phyloP scores from a whole-genome alignment of 2,888 invertebrate species.

The Portevinia maculata region DNA sequence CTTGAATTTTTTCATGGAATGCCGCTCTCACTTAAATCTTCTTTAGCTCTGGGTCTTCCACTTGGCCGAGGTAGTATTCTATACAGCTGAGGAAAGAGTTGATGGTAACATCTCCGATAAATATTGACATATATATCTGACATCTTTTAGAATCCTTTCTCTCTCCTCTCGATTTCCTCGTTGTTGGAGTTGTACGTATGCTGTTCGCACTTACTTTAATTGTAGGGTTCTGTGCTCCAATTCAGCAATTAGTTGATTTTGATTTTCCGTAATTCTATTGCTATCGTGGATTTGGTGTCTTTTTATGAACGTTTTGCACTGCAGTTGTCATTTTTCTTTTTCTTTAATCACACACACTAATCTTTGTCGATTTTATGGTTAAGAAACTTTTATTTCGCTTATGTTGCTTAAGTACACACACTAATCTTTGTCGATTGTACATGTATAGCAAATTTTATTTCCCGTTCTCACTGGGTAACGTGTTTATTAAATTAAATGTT shows the following conservation, averaged over 20 bases:
- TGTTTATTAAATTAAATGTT: neutral
- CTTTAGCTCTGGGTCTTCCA: no score
- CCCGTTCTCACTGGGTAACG: no score
- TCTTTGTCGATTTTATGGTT: no score
- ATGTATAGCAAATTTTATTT: neutral
- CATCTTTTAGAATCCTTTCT: slow-evolving; percentile 17
- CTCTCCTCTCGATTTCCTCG: slow-evolving; percentile 6
- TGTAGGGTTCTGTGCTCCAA: slow-evolving; percentile 13
- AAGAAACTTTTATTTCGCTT: neutral
- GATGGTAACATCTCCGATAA: slow-evolving; percentile 38
- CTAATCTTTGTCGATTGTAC: slow-evolving; percentile 10
- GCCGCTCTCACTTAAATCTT: slow-evolving; percentile 3
- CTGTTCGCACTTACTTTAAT: slow-evolving; percentile 2
- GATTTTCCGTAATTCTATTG: no score
- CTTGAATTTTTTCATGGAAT: slow-evolving; percentile 30
- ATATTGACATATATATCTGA: slow-evolving; percentile 23
- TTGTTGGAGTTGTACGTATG: slow-evolving; percentile 14
- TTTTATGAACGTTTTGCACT: no score
- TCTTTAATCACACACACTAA: no score
- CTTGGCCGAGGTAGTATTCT: slow-evolving; percentile 20
- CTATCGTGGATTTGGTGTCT: no score
- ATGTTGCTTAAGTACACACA: neutral
- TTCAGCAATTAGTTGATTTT: no score
- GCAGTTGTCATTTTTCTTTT: no score
- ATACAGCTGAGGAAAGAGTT: slow-evolving; percentile 31